Base-by-base conservation (phyloP, 2,113 vertebrate genomes). In the Lepus europaeus region DNA sequence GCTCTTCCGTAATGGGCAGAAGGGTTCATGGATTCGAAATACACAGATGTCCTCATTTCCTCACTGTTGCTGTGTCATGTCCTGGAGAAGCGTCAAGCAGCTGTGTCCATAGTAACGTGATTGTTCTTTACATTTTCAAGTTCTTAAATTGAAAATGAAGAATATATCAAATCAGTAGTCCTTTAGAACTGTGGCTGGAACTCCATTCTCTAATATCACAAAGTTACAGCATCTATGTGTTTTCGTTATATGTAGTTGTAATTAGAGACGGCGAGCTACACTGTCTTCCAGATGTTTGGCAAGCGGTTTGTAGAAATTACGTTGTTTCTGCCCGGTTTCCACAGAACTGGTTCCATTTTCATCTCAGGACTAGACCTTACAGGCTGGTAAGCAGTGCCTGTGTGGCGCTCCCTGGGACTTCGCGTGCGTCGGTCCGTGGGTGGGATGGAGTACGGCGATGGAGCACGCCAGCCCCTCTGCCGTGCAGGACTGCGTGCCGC, bases 121-220 rank as follows among this genome's bases (percentile, higher is more conserved):
- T 59, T 72, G 79, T 14, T 77, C 74, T 86, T 80, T 79, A 19
- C 29, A 53, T 81, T 96, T 91, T 92, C 27, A 63, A 79, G 45
- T 72, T 73, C 59, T 86, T 66, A 94, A 87, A 89, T 77, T 63
- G 39, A 89, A 96, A 95, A n/a, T 6, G 70, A 27, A 85, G 92
- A 86, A 70, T 39, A 92, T 66, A 59, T 64, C 82, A 70, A 61
- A 25, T 53, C 77, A 74, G 12, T 80, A 27, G 68, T 86, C n/a
- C 39, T 86, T 39, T 12, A 92, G 53, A 63, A 91, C 53, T 49
- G 36, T 80, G 5, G 59, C 78, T 86, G 31, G 7, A 82, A 29
- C 69, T 10, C 27, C 23, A 31, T 73, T 96, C 73, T 70, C 91
- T 77, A 39, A 17, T 2, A 53, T 80, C 19, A n/a, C 20, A 70